Evolutionary conservation across 2,888 invertebrate genomes (phyloP), one percentile per base, ranked within the genome.

Genomic region (Leucophenga montana): DNA sequence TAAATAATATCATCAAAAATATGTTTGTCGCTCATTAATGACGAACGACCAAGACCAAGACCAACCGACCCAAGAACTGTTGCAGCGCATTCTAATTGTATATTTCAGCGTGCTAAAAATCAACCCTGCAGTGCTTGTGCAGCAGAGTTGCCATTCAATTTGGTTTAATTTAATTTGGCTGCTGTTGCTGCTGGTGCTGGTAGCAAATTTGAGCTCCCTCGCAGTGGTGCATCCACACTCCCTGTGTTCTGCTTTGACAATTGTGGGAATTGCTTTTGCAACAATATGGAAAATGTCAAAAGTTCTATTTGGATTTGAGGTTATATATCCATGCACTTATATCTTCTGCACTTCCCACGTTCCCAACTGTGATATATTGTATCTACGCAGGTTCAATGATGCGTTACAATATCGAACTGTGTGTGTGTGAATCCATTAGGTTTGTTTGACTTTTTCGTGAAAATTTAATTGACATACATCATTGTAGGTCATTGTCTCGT

Each of bases 181-280:
- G 46, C 48, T 61, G 46, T 76, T 71, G 78, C n/a, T n/a, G n/a
- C n/a, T n/a, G n/a, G n/a, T n/a, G n/a, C 79, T 81, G 79, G 80
- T 81, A 75, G 83, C 75, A 31, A 62, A 46, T 57, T 57, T 66
- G n/a, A 3, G 54, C 59, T 59, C 64, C 57, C 70, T 77, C 78
- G 74, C 77, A n/a, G n/a, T n/a, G n/a, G n/a, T n/a, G n/a, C n/a
- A n/a, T n/a, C n/a, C n/a, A n/a, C n/a, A n/a, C n/a, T n/a, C n/a
- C n/a, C n/a, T n/a, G n/a, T n/a, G n/a, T n/a, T n/a, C n/a, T n/a
- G 82, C 77, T 79, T 80, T 74, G 84, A 83, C 83, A 80, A 80
- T 83, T 83, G 83, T 83, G 83, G 83, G 83, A 83, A 82, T 73
- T 74, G 71, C 71, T 74, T 70, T 73, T 74, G 70, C 62, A 65